Conservation (phyloP, 30 jellyfish, hydroid and myxozoan genomes). For the Aurelia aurita complex sp. Pacific region DNA sequence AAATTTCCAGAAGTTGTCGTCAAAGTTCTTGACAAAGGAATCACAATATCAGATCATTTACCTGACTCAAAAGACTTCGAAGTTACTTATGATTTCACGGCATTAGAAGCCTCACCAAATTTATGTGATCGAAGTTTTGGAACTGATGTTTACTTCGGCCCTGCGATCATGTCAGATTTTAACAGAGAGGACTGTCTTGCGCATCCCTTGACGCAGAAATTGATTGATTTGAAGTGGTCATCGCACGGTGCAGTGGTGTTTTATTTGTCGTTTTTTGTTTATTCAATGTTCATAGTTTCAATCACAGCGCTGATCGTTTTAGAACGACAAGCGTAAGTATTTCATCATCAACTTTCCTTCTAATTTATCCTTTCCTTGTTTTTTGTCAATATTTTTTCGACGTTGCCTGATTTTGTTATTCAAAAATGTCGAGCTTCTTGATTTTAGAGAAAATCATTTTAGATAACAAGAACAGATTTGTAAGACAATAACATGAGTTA, state of each 20-base stretch:
- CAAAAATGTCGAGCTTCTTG: background rate
- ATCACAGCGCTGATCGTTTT: slow-evolving; percentile 35
- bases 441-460: too few species aligned
- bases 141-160: slow-evolving; percentile 40
- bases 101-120: slow-evolving; percentile 27
- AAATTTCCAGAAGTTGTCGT: slow-evolving; percentile 52
- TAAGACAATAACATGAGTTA: too few species aligned
- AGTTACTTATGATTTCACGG: slow-evolving; percentile 23
- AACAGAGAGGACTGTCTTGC: slow-evolving; percentile 22
- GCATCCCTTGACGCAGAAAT: slow-evolving; percentile 47
- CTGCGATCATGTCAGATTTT: slow-evolving; percentile 25
- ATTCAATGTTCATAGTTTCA: slow-evolving; percentile 16
- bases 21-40: slow-evolving; percentile 30
- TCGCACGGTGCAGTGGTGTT: slow-evolving; percentile 30
- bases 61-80: slow-evolving; percentile 7
- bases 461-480: too few species aligned
- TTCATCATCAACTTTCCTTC: background rate
- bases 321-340: slow-evolving; percentile 38
- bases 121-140: background rate
- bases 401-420: background rate
- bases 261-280: slow-evolving; percentile 5
- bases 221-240: slow-evolving; percentile 32
- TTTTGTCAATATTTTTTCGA: background rate
- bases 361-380: background rate
- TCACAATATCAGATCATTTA: slow-evolving; percentile 20